Percentiles rank a stretch among this genome's conserved stretches.
These are phyloP conservation scores for Passer montanus DNA, from an alignment of 2,113 vertebrate species.

Conservation along the genomic window DNA sequence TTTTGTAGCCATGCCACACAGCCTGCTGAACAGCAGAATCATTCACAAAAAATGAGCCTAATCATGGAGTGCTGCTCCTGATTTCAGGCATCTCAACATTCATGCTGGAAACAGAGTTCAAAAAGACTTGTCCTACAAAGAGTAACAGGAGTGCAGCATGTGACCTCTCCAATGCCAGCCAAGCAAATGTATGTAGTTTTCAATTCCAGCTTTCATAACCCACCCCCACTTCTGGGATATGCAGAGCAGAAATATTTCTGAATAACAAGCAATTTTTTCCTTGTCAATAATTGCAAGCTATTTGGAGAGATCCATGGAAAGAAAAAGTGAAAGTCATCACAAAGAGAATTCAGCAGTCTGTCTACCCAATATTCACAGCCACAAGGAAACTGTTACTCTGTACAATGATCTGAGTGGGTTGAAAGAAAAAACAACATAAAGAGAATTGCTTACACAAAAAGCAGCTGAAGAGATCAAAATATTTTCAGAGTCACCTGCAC, in stretches of 20 bases:
- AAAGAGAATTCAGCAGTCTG: not conserved
- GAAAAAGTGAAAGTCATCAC: not conserved
- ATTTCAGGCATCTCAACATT: not conserved
- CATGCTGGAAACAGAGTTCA: not conserved
- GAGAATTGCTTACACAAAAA: not conserved
- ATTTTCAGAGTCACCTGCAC: not conserved
- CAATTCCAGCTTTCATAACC: not conserved
- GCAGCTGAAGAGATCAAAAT: not conserved
- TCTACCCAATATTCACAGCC: not conserved
- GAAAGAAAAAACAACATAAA: not conserved
- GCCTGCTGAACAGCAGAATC: not conserved
- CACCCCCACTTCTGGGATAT: not conserved
- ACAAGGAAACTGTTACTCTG: not conserved
- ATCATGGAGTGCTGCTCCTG: not conserved
- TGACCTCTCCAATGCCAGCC: not conserved
- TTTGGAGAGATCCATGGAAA: not conserved
- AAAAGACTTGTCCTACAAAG: not conserved
- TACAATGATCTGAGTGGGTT: not conserved
- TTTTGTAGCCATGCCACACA: not conserved
- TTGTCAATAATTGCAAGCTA: not conserved
- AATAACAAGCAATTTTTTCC: not conserved
- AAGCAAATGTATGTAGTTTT: not conserved
- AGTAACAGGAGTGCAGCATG: not conserved
- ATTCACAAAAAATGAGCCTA: not conserved
- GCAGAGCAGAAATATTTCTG: not conserved